Evolutionary conservation across 2,888 invertebrate species (phyloP).

Genomic region (Girardia tigrina): DNA sequence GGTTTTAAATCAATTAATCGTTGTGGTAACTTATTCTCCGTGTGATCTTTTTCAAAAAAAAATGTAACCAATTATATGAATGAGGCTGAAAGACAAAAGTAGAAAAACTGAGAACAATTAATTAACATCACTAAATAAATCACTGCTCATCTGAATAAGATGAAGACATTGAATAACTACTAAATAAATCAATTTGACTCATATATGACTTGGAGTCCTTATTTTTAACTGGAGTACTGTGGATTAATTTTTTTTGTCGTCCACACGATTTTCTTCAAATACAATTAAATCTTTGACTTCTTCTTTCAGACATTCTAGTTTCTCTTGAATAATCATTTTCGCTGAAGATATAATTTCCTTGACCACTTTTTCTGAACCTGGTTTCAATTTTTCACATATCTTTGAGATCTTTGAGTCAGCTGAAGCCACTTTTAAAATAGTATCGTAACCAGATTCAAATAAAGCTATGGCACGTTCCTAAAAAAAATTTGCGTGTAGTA

Average conservation of each 20-base stretch:
- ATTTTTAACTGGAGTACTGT: not conserved
- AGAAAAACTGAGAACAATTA: too few relatives aligned
- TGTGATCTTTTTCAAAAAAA: too few relatives aligned
- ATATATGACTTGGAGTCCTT: not conserved
- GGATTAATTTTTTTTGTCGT: not conserved
- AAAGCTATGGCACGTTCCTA: conserved; percentile 72
- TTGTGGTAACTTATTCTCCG: too few relatives aligned
- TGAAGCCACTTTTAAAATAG: conserved; percentile 40
- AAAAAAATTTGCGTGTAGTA: too few relatives aligned
- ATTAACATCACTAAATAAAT: too few relatives aligned
- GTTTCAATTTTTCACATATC: not conserved
- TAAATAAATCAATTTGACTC: not conserved
- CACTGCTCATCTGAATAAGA: too few relatives aligned
- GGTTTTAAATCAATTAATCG: too few relatives aligned
- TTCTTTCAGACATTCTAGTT: conserved; percentile 70
- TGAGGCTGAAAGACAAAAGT: too few relatives aligned
- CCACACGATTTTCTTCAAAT: not conserved
- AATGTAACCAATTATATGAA: too few relatives aligned
- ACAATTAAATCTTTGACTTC: conserved; percentile 54
- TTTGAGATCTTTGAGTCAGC: not conserved
- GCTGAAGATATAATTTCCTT: conserved; percentile 59
- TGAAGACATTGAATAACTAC: too few relatives aligned
- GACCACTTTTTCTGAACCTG: conserved; percentile 60
- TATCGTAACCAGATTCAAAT: conserved; percentile 66
- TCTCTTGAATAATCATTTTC: conserved; percentile 67